Conservation (phyloP, 2,113 vertebrate genomes). For the Campylomormyrus tamandua region DNA sequence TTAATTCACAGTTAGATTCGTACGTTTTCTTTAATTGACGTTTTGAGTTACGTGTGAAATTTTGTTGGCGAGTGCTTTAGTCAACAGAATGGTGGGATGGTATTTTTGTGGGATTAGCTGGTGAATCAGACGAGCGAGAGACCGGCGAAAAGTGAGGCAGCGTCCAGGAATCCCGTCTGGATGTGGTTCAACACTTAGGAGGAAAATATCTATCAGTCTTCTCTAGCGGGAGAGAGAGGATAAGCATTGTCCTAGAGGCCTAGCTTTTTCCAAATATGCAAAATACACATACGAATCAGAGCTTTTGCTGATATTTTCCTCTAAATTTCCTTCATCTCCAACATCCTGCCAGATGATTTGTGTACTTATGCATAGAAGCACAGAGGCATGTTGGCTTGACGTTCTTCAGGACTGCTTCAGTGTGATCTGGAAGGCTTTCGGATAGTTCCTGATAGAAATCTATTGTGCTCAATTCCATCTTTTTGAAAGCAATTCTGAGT, state of each 20-base stretch:
- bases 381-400: not conserved
- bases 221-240: conserved; percentile 19
- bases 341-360: not conserved
- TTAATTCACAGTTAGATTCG: conserved; percentile 5
- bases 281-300: not conserved
- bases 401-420: not conserved
- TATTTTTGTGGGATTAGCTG: not conserved
- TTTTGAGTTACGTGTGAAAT: conserved; percentile 10
- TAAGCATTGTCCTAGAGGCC: not conserved
- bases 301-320: not conserved
- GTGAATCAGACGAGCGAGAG: conserved; percentile 10
- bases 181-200: conserved; percentile 31
- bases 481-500: not conserved
- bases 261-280: not conserved
- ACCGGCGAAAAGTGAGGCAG: conserved; percentile 28
- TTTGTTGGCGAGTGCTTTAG: not conserved
- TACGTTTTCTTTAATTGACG: not conserved
- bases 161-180: conserved; percentile 32
- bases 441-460: not conserved
- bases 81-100: not conserved
- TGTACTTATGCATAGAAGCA: not conserved
- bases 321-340: not conserved
- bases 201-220: conserved; percentile 36
- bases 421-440: not conserved
- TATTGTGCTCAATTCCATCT: not conserved